phyloP scores from a whole-genome alignment of 2,888 invertebrate genomes.

The Phoronis australis region DNA sequence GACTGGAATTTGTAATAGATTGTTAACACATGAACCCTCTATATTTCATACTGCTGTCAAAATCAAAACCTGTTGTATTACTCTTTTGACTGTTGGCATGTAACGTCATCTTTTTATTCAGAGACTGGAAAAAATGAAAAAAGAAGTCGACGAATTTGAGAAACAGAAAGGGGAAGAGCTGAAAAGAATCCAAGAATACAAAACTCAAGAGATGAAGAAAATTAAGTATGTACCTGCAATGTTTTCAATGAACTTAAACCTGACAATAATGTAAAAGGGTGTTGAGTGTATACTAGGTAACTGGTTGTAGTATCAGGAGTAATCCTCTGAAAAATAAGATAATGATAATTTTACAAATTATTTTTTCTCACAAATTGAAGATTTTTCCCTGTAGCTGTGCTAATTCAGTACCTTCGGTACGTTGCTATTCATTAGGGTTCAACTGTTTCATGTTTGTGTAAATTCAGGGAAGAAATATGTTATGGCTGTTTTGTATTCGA shows the following conservation, averaged over 20 bases:
- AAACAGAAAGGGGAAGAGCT: conserved; percentile 44
- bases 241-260: not conserved
- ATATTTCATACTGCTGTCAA: not conserved
- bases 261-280: not conserved
- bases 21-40: not conserved
- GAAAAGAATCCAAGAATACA: conserved; percentile 42
- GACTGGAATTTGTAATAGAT: too few relatives aligned
- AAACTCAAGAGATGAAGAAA: conserved; percentile 48
- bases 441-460: too few relatives aligned
- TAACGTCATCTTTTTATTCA: conserved; percentile 19
- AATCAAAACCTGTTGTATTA: not conserved
- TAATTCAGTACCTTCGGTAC: too few relatives aligned
- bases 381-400: too few relatives aligned
- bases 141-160: conserved; percentile 48
- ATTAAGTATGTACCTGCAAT: conserved; percentile 30
- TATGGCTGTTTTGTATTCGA: too few relatives aligned
- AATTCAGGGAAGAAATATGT: too few relatives aligned
- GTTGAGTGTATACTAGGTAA: not conserved
- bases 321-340: not conserved
- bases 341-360: not conserved
- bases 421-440: too few relatives aligned
- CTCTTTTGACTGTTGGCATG: not conserved
- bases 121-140: conserved; percentile 43
- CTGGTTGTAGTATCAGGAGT: not conserved
- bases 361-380: too few relatives aligned